Conservation (phyloP, 1,140 invertebrate species). For the Zaprionus nigranus region DNA sequence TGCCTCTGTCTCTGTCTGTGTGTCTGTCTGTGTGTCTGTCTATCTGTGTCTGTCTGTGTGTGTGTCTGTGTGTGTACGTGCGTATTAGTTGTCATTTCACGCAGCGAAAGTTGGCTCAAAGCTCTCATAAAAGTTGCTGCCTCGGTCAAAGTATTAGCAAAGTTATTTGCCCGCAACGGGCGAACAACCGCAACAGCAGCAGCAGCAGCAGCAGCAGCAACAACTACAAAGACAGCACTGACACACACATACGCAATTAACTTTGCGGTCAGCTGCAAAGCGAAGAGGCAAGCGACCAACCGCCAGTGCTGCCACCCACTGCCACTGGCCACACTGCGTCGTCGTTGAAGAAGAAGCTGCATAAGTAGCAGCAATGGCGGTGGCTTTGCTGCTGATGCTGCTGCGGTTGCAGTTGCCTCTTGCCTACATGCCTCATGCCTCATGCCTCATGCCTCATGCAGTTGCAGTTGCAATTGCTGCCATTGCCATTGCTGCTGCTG, state of each 20-base stretch:
- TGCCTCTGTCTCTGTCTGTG: neutral
- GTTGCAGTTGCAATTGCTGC: constrained; percentile 25
- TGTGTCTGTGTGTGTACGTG: constrained; percentile 12
- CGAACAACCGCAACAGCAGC: constrained; percentile 57
- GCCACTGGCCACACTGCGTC: constrained; percentile 55
- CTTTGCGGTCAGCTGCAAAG: constrained; percentile 63
- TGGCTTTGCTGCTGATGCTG: constrained; percentile 28
- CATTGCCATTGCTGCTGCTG: constrained; percentile 1
- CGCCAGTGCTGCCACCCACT: constrained; percentile 42
- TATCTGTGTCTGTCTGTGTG: neutral
- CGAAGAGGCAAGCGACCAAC: constrained; percentile 16
- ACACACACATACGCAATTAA: constrained; percentile 60
- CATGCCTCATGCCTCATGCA: neutral
- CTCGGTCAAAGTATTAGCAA: constrained; percentile 77
- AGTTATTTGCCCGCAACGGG: constrained; percentile 71
- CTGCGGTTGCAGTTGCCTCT: constrained; percentile 29
- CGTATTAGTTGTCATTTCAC: constrained; percentile 8
- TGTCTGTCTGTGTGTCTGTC: neutral
- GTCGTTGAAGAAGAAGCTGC: constrained; percentile 16
- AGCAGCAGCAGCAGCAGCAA: constrained; percentile 45
- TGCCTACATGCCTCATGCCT: neutral
- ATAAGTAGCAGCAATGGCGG: constrained; percentile 43
- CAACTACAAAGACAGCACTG: constrained; percentile 31
- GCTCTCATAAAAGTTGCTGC: constrained; percentile 62
- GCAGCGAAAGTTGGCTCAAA: constrained; percentile 51